Evolutionary conservation across 2,797 vertebrate genomes (phyloP), one percentile per base, ranked within the genome.

Genomic region (Todus mexicanus): DNA sequence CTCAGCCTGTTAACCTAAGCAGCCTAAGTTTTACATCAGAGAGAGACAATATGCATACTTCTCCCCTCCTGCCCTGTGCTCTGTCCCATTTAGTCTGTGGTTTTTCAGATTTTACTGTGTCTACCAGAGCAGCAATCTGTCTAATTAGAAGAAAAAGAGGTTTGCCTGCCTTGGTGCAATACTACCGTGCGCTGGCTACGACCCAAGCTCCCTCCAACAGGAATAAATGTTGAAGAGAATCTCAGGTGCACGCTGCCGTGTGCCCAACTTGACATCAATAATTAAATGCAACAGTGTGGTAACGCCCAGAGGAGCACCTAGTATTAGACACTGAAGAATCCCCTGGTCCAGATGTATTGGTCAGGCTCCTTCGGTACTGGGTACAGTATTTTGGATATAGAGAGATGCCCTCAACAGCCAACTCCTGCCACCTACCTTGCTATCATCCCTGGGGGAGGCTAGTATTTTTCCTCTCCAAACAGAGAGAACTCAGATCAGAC

Each of bases 41-140:
- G 33, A 2, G 2, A 25, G 25, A 45, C n/a, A 17, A 38, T 1
- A 57, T 3, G 10, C 3, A 7, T 10, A 14, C 15, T 40, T 57
- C 40, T 83, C 33, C 37, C 9, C 15, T 79, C 47, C 37, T 63
- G 60, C 21, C 56, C 48, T 43, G 59, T 54, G 48, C n/a, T 75
- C 50, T 56, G 51, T 35, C 38, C 66, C 9, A 8, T 57, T 64
- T 50, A 81, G 18, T 50, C 43, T 20, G 73, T 78, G 27, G 12
- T 69, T 63, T 72, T 53, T 81, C 77, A 53, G 50, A 38, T 69
- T 35, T 57, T 38, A 29, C 56, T 18, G 17, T 33, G 8, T 35
- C 45, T 73, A 73, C 8, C 42, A 69, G 43, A 70, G 47, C 4
- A 88, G 14, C 56, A 64, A 81, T 65, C 20, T 89, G 63, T 10